Conservation (phyloP, 2,888 invertebrate genomes). For the Plutella xylostella region DNA sequence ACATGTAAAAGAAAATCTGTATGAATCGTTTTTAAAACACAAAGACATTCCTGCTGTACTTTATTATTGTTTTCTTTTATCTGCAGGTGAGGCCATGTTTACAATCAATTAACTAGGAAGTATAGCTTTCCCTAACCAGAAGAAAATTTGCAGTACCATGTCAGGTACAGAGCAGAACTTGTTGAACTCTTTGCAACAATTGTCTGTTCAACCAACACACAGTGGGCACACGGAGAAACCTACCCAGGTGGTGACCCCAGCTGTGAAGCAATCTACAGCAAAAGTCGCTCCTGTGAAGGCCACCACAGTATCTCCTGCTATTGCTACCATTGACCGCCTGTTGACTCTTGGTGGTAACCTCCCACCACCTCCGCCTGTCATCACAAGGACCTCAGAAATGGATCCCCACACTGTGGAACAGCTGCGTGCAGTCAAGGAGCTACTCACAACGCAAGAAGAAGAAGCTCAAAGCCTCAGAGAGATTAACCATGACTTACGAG, state of each 20-base stretch:
- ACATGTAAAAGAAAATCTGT: too few species aligned
- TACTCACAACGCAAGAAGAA: conserved; percentile 67
- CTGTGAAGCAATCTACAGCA: conserved; percentile 50
- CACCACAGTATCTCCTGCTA: conserved; percentile 55
- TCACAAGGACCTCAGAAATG: conserved; percentile 53
- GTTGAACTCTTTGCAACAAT: conserved; percentile 64
- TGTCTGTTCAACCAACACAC: conserved; percentile 57
- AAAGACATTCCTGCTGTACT: conserved; percentile 13
- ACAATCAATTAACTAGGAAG: conserved; percentile 30
- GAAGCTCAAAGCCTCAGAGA: conserved; percentile 67
- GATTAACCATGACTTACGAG: conserved; percentile 60
- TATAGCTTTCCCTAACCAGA: conserved; percentile 30
- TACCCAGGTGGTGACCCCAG: conserved; percentile 64
- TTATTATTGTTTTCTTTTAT: conserved; percentile 17
- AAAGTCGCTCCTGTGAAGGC: conserved; percentile 51
- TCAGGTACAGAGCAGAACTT: conserved; percentile 66
- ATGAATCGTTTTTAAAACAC: too few species aligned
- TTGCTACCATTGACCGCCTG: conserved; percentile 62
- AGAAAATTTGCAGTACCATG: conserved; percentile 53
- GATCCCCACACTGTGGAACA: conserved; percentile 71
- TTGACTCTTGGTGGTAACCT: conserved; percentile 52
- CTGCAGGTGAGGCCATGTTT: conserved; percentile 53
- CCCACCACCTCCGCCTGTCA: conserved; percentile 57
- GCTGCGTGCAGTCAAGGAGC: conserved; percentile 68
- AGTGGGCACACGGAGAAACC: conserved; percentile 61